Conservation (phyloP, 2,113 vertebrate genomes). For the Ailuropoda melanoleuca region DNA sequence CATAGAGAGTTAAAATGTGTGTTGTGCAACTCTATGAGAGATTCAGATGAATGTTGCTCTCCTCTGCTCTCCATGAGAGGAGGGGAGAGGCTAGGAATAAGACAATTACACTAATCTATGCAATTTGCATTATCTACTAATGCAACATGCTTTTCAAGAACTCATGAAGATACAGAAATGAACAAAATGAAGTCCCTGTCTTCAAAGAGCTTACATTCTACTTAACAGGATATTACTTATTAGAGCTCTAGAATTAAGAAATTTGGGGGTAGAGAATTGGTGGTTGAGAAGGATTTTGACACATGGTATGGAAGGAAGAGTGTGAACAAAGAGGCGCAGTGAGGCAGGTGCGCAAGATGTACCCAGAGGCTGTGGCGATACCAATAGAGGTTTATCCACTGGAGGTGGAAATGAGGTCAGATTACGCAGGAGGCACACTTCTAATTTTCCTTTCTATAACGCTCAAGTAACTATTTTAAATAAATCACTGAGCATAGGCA, state of each 20-base stretch:
- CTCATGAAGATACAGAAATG: neutral
- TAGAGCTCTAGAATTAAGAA: neutral
- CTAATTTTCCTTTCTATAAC: neutral
- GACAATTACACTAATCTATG: neutral
- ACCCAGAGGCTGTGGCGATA: neutral
- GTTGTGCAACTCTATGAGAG: neutral
- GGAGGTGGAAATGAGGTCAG: neutral
- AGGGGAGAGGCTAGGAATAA: neutral
- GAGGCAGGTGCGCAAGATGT: neutral
- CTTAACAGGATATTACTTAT: neutral
- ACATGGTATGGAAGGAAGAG: neutral
- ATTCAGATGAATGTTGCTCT: neutral
- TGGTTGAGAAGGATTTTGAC: neutral
- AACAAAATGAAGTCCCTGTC: neutral
- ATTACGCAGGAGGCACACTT: neutral
- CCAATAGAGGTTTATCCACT: neutral
- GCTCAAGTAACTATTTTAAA: neutral
- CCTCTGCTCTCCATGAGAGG: neutral
- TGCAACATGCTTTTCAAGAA: neutral
- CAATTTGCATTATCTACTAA: neutral
- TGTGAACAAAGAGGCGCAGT: neutral
- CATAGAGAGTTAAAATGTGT: neutral
- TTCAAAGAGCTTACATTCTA: neutral
- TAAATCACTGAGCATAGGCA: neutral
- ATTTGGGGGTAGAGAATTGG: neutral